These are phyloP conservation scores for Pseudobourletiella spinata DNA, from an alignment of 1,140 invertebrate genomes.

Conservation along the genomic window DNA sequence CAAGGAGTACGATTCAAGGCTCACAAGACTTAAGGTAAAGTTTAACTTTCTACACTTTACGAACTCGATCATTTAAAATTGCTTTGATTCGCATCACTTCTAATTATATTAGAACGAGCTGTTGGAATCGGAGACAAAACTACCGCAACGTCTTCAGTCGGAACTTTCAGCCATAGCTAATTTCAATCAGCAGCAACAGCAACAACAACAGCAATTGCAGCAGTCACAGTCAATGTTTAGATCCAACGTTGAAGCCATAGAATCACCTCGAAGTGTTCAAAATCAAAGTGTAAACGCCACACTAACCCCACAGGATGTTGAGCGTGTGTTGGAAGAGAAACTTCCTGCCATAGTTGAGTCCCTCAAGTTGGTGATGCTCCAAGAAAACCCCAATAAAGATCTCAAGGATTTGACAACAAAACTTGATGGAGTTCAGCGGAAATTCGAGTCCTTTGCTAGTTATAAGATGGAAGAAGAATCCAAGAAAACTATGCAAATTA, in stretches of 20 bases:
- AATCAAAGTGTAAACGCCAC: background rate
- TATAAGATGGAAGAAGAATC: conserved; percentile 2
- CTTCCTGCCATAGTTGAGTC: background rate
- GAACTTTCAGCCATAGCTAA: background rate
- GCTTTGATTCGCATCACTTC: background rate
- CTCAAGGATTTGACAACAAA: background rate
- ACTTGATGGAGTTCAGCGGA: background rate
- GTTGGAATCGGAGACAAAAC: conserved; percentile 10
- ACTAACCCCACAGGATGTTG: background rate
- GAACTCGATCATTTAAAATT: background rate
- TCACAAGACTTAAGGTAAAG: conserved; percentile 20
- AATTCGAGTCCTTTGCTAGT: background rate
- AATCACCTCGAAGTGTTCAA: background rate
- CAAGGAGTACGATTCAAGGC: conserved; percentile 23
- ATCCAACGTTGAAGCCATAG: background rate
- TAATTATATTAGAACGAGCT: conserved; percentile 18
- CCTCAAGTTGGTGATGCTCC: no score
- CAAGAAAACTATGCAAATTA: background rate
- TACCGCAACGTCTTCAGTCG: conserved; percentile 7
- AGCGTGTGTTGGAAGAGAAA: background rate
- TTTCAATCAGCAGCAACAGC: background rate
- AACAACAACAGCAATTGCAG: background rate
- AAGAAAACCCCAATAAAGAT: background rate
- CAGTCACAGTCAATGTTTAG: no score
- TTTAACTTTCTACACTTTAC: background rate